Evolutionary conservation across 2,888 invertebrate genomes (phyloP).

Genomic region (Polymixis lichenea): DNA sequence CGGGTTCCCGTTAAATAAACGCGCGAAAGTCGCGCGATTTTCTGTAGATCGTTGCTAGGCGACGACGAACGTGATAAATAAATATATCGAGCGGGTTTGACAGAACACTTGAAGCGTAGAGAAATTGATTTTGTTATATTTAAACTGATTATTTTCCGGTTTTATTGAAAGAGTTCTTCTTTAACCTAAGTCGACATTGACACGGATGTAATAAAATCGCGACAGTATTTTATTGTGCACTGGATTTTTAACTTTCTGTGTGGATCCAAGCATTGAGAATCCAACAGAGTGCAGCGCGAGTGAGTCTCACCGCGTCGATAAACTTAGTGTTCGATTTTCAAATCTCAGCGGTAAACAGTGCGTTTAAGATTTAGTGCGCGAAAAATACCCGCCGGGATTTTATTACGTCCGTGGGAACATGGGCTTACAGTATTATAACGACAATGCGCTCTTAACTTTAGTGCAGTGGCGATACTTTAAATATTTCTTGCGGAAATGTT

Average conservation of each 20-base stretch:
- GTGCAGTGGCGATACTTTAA: slow-evolving; percentile 6
- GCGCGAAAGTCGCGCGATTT: slow-evolving; percentile 63
- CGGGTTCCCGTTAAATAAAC: slow-evolving; percentile 66
- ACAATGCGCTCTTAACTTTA: slow-evolving; percentile 21
- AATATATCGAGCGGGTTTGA: slow-evolving; percentile 35
- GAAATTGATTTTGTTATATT: slow-evolving; percentile 21
- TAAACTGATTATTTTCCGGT: slow-evolving; percentile 44
- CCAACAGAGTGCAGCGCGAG: too few species aligned
- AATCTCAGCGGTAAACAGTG: too few species aligned
- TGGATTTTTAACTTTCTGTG: too few species aligned
- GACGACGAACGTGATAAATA: slow-evolving; percentile 47
- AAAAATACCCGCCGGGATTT: too few species aligned
- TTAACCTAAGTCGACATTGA: slow-evolving; percentile 10
- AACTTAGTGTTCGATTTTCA: too few species aligned
- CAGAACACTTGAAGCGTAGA: slow-evolving; percentile 29
- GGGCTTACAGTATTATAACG: neutral
- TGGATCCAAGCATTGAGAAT: too few species aligned
- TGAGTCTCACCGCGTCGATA: too few species aligned
- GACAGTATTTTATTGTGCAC: too few species aligned
- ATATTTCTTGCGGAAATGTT: slow-evolving; percentile 27
- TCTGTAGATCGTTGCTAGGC: slow-evolving; percentile 59
- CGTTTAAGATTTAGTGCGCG: too few species aligned
- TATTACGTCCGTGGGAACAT: too few species aligned
- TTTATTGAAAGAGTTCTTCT: slow-evolving; percentile 2
- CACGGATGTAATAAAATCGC: too few species aligned